These are phyloP conservation scores for Colius striatus DNA, from an alignment of 2,113 vertebrate genomes.

Conservation along the genomic window DNA sequence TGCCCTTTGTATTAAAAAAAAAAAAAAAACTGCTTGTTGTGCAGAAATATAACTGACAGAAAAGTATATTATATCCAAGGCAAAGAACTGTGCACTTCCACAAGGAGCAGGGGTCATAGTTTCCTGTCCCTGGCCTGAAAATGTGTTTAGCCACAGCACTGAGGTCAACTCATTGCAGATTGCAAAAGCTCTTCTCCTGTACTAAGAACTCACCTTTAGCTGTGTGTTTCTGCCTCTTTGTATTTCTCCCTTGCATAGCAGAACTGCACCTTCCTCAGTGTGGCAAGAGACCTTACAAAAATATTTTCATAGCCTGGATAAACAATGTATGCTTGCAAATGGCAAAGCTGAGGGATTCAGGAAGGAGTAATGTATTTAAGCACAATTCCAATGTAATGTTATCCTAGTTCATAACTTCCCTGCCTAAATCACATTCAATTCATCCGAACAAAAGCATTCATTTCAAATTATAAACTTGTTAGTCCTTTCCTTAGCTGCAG, in stretches of 20 bases:
- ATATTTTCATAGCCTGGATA: neutral
- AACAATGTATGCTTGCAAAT: neutral
- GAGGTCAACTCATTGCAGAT: neutral
- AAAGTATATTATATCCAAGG: neutral
- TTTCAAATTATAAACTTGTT: neutral
- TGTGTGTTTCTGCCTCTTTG: neutral
- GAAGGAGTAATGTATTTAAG: neutral
- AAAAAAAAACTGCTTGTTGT: neutral
- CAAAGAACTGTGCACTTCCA: neutral
- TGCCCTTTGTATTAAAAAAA: neutral
- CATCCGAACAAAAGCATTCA: neutral
- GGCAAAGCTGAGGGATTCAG: neutral
- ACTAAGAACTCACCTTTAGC: neutral
- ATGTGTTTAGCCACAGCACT: neutral
- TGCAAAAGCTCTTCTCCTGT: no score
- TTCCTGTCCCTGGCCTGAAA: neutral
- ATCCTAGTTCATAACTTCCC: neutral
- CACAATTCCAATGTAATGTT: neutral
- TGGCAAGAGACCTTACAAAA: neutral
- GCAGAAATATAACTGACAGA: neutral
- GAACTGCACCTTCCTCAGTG: neutral
- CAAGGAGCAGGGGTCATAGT: accelerated
- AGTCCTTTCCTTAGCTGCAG: neutral
- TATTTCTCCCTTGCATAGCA: neutral
- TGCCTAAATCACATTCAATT: neutral